Base-by-base conservation (phyloP, 1,140 invertebrate genomes). In the Diploscapter pachys region DNA sequence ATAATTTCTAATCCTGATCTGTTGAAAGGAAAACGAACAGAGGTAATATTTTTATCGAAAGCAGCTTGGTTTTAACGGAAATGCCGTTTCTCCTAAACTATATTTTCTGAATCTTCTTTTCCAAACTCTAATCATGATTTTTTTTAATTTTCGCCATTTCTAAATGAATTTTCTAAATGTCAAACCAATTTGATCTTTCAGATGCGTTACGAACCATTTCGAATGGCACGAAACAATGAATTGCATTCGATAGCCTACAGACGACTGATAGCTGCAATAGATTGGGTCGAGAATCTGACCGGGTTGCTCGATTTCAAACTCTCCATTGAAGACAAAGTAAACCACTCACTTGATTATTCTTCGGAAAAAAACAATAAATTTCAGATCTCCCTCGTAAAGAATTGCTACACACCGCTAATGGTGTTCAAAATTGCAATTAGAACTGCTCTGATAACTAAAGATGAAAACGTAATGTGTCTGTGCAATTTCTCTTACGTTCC, bases 401-500 rank as follows among this genome's bases (percentile, higher is more conserved):
- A 65, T n/a, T 77, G 74, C 4, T 84, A 84, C 65, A 84, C 80
- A 13, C 84, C 84, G 4, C 64, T 86, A 11, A 82, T 81, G 71
- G 70, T 84, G 6, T 84, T 84, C 77, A 84, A 82, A 57, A 80
- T 79, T 63, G 73, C 85, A 6, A 81, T 84, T 2, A 75, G 80
- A 61, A 84, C 82, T 9, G 84, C 82, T 4, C 66, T 80, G 56
- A 84, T 85, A 2, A 82, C 85, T 13, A 61, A 85, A 55, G 81
- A 84, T 52, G 78, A 82, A 13, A 76, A 84, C 61, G 69, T 84
- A 61, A 68, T 84, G 4, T 84, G 82, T 66, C 68, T 84, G 8
- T 86, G 82, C 68, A 84, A 84, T 72, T 84, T 85, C 75, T 79
- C 85, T 8, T 84, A 83, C 77, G 84, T 84, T 11, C 82, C 82